Evolutionary conservation across 2,113 vertebrate species (phyloP).

Genomic region (Chionodraco myersi): DNA sequence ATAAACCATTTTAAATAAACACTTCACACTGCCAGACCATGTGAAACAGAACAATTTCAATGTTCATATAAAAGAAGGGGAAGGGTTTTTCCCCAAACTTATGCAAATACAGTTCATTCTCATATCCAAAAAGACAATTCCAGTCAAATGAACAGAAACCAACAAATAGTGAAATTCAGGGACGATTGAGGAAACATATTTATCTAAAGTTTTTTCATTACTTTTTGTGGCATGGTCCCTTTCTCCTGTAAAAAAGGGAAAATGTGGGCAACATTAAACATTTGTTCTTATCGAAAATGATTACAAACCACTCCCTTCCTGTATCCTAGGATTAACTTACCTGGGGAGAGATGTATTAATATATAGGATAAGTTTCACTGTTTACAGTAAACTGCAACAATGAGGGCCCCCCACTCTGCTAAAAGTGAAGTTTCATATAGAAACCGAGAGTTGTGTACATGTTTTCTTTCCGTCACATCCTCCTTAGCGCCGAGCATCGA

Average conservation of each 20-base stretch:
- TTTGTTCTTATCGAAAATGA: background rate
- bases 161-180: too few relatives aligned
- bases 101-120: too few relatives aligned
- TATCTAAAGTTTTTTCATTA: background rate
- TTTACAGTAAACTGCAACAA: background rate
- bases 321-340: background rate
- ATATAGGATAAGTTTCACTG: background rate
- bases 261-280: background rate
- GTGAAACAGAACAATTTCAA: too few relatives aligned
- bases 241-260: background rate
- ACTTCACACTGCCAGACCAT: too few relatives aligned
- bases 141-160: too few relatives aligned
- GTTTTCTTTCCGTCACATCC: too few relatives aligned
- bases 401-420: conserved; percentile 5
- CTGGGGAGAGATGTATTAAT: background rate
- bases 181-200: too few relatives aligned
- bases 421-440: conserved; percentile 4
- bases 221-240: background rate
- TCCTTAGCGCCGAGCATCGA: too few relatives aligned
- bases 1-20: too few relatives aligned
- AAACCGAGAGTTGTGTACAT: conserved; percentile 45
- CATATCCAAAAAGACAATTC: too few relatives aligned
- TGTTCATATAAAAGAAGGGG: too few relatives aligned
- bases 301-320: background rate
- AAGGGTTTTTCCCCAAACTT: too few relatives aligned